Evolutionary conservation across 2,888 invertebrate genomes (phyloP).

Genomic region (Ommatoiulus sabulosus): DNA sequence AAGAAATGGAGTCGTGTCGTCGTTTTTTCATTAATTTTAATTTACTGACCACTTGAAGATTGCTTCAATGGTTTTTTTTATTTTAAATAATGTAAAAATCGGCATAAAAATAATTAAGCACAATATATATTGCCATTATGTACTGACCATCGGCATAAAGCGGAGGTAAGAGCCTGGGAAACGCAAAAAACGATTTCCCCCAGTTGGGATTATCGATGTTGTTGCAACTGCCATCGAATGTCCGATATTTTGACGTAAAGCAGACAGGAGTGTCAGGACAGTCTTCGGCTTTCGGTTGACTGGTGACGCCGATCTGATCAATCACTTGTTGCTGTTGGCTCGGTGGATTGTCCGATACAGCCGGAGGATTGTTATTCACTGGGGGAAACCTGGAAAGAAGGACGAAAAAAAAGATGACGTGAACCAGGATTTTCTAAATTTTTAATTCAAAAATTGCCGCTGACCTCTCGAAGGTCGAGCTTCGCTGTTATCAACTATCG

Average conservation of each 20-base stretch:
- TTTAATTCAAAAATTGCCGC: constrained; percentile 12
- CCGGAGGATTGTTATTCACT: background rate
- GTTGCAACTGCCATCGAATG: constrained; percentile 59
- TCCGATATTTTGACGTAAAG: constrained; percentile 57
- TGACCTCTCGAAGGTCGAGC: constrained; percentile 35
- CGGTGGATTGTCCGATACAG: constrained; percentile 50
- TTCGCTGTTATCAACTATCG: background rate
- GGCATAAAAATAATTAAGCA: no score
- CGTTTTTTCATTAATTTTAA: no score
- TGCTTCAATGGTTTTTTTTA: no score
- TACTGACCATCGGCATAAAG: constrained; percentile 59
- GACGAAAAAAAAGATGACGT: background rate
- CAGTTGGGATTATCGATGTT: constrained; percentile 59
- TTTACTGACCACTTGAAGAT: no score
- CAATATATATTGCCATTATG: background rate
- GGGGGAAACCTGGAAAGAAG: constrained; percentile 13
- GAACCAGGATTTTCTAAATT: constrained; percentile 16
- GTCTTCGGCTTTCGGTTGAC: constrained; percentile 48
- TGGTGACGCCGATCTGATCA: constrained; percentile 51
- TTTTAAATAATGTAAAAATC: no score
- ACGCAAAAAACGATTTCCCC: constrained; percentile 58
- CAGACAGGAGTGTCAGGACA: constrained; percentile 57
- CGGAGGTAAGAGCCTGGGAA: constrained; percentile 56
- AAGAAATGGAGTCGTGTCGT: no score
- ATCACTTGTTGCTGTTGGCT: constrained; percentile 52